Percentiles rank a stretch among this genome's conserved stretches.
Evolutionary conservation across 2,113 vertebrate genomes (phyloP).

Genomic region (Mormyrus lacerda): DNA sequence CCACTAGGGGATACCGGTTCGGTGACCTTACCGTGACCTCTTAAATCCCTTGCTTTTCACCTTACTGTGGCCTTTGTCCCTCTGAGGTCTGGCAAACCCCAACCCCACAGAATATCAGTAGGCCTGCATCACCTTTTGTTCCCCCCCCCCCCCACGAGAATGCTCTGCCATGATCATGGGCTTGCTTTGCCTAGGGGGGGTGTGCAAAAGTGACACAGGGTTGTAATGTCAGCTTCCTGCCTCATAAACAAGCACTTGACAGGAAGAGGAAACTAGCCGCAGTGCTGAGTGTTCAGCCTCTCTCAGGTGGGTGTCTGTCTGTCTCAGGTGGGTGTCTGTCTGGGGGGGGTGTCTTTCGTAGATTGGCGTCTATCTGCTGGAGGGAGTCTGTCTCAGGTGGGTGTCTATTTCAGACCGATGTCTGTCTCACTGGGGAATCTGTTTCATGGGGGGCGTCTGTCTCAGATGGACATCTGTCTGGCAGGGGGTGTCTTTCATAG

Average conservation of each 20-base stretch:
- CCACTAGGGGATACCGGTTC: not conserved
- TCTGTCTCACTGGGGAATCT: too few relatives aligned
- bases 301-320: not conserved
- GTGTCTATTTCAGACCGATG: too few relatives aligned
- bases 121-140: not conserved
- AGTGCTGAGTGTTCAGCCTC: not conserved
- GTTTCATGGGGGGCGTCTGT: not conserved
- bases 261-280: conserved; percentile 24
- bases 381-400: not conserved
- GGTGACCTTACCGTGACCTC: not conserved
- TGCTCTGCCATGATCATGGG: not conserved
- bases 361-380: not conserved
- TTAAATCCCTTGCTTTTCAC: not conserved
- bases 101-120: not conserved
- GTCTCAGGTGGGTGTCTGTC: not conserved
- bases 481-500: not conserved
- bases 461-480: too few relatives aligned
- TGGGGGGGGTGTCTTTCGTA: not conserved
- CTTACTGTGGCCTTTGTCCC: not conserved
- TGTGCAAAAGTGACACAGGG: conserved; percentile 42
- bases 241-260: conserved; percentile 54
- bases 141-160: not conserved
- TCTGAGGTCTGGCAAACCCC: not conserved
- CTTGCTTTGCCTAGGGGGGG: not conserved
- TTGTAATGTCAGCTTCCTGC: conserved; percentile 53